Percentiles rank a stretch among this genome's conserved stretches.
Conservation (phyloP, 2,888 invertebrate species). For the Yponomeuta evonymella region DNA sequence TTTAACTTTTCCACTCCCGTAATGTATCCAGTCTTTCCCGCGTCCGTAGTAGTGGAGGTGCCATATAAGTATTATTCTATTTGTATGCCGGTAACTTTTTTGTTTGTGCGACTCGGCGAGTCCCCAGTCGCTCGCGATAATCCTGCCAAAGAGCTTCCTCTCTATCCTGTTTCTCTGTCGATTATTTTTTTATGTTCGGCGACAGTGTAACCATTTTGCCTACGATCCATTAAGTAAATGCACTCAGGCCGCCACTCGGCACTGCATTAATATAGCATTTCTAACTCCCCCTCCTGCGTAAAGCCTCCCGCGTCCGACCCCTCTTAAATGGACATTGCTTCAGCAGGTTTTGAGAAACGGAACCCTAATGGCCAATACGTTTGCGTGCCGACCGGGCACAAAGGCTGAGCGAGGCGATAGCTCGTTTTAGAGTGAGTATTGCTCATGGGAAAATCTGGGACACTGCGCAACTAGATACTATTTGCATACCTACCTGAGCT, state of each 20-base stretch:
- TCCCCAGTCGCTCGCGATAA: constrained; percentile 52
- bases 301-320: constrained; percentile 31
- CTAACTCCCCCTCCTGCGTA: constrained; percentile 48
- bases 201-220: constrained; percentile 66
- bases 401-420: neutral
- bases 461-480: neutral
- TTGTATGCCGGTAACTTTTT: constrained; percentile 53
- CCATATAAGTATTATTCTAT: constrained; percentile 59
- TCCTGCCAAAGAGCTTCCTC: constrained; percentile 53
- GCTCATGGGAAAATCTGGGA: neutral
- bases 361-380: constrained; percentile 33
- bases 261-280: constrained; percentile 80
- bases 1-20: constrained; percentile 76
- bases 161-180: constrained; percentile 45
- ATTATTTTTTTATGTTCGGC: constrained; percentile 54
- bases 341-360: constrained; percentile 38
- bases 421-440: neutral
- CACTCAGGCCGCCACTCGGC: constrained; percentile 63
- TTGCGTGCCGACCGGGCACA: constrained; percentile 9
- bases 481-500: no score
- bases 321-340: constrained; percentile 40
- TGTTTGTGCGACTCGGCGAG: constrained; percentile 53
- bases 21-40: constrained; percentile 71
- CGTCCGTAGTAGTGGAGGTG: constrained; percentile 53
- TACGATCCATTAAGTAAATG: constrained; percentile 73